phyloP scores from a whole-genome alignment of 1,140 invertebrate species.

The Pseudomyrmex cubaensis region DNA sequence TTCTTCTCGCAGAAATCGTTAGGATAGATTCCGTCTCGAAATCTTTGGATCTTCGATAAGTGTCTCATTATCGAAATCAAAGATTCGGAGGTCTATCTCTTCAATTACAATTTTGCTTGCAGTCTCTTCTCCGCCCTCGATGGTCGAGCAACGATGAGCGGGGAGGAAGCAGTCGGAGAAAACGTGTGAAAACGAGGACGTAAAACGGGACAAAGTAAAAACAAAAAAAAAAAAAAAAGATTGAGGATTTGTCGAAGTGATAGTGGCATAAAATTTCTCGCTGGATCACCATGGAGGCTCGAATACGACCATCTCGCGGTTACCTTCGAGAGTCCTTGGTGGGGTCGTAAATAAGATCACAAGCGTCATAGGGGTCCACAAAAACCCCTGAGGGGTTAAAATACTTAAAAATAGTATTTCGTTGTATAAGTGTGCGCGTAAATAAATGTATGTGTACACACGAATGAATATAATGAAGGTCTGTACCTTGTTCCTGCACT shows the following conservation, averaged over 20 bases:
- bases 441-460: constrained; percentile 24
- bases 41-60: constrained; percentile 79
- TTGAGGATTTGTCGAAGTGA: constrained; percentile 53
- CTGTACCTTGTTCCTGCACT: too few relatives aligned
- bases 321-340: constrained; percentile 79
- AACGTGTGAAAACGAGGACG: constrained; percentile 23
- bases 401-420: constrained; percentile 75
- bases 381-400: constrained; percentile 78
- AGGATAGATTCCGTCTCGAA: constrained; percentile 72
- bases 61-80: constrained; percentile 82
- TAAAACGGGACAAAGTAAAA: constrained; percentile 3
- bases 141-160: constrained; percentile 27
- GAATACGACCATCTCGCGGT: constrained; percentile 55
- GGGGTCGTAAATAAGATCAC: constrained; percentile 83
- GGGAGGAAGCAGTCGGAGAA: constrained; percentile 54
- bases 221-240: not conserved
- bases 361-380: constrained; percentile 80
- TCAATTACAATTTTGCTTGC: constrained; percentile 29
- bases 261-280: constrained; percentile 83
- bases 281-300: constrained; percentile 76
- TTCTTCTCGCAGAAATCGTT: constrained; percentile 34
- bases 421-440: constrained; percentile 44
- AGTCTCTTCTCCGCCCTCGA: constrained; percentile 61
- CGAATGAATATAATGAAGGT: not conserved
- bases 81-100: constrained; percentile 74